Conservation (phyloP, 2,113 vertebrate species). For the Tupaia chinensis region DNA sequence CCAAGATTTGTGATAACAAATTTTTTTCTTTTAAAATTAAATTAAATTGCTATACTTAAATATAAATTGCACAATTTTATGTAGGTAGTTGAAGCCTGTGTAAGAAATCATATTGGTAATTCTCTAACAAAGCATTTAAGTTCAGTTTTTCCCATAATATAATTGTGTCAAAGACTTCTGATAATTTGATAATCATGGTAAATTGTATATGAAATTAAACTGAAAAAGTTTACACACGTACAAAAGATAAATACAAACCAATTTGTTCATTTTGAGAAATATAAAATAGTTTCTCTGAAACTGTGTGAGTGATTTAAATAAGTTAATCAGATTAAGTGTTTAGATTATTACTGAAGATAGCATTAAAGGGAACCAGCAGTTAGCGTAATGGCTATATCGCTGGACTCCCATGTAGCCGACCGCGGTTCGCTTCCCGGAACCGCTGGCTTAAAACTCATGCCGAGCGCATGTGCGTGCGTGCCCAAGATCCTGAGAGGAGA, state of each 20-base stretch:
- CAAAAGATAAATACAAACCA: neutral
- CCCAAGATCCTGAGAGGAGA: no score
- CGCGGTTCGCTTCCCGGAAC: no score
- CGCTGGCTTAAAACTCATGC: no score
- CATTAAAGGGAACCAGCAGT: neutral
- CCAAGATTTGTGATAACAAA: neutral
- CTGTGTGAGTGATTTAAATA: slow-evolving; percentile 17
- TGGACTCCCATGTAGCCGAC: no score
- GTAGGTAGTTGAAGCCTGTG: neutral
- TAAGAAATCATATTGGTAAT: neutral
- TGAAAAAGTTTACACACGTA: neutral
- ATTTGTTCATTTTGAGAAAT: slow-evolving; percentile 14
- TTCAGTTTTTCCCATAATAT: neutral
- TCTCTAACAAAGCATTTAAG: neutral
- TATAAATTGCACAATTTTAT: neutral
- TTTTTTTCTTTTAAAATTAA: neutral
- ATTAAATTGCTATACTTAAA: neutral
- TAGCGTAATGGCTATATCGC: no score
- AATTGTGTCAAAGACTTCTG: neutral
- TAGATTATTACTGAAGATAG: neutral
- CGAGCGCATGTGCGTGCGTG: no score
- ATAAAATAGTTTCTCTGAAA: neutral
- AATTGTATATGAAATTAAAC: neutral
- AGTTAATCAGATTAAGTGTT: slow-evolving; percentile 17
- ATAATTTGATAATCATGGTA: neutral